These are phyloP conservation scores for Nephrotoma appendiculata DNA, from an alignment of 2,888 invertebrate species.

Conservation along the genomic window DNA sequence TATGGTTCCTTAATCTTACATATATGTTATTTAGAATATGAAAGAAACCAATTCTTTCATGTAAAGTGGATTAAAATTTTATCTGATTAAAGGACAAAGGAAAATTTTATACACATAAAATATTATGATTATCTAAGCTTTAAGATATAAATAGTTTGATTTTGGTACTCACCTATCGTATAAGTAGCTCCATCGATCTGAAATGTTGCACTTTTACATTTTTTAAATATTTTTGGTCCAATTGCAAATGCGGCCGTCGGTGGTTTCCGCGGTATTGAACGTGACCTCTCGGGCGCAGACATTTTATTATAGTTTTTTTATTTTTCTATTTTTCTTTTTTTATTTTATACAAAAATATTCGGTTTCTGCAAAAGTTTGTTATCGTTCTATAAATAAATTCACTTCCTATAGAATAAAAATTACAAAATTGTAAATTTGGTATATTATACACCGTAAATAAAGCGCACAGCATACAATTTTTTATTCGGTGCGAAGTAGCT, in stretches of 20 bases:
- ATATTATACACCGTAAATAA: neutral
- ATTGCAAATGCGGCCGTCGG: constrained; percentile 23
- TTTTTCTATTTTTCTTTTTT: no score
- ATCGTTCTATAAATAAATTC: neutral
- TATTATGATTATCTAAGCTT: no score
- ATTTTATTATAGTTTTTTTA: neutral
- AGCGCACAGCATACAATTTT: neutral
- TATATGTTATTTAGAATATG: no score
- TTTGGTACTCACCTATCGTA: constrained; percentile 52
- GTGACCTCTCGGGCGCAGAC: constrained; percentile 3
- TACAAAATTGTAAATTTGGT: no score
- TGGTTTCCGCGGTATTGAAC: neutral
- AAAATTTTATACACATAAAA: no score
- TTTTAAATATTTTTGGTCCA: constrained; percentile 49
- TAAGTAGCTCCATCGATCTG: constrained; percentile 76
- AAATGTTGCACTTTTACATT: constrained; percentile 78
- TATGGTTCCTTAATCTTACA: no score
- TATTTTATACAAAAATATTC: neutral
- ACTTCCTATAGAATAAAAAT: neutral
- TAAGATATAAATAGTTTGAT: no score
- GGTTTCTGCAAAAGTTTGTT: neutral
- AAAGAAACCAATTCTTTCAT: no score
- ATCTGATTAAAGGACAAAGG: no score
- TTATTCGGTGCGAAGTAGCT: neutral
- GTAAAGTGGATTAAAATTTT: no score